Conservation (phyloP, 2,797 vertebrate species). For the Scarus forsteni region DNA sequence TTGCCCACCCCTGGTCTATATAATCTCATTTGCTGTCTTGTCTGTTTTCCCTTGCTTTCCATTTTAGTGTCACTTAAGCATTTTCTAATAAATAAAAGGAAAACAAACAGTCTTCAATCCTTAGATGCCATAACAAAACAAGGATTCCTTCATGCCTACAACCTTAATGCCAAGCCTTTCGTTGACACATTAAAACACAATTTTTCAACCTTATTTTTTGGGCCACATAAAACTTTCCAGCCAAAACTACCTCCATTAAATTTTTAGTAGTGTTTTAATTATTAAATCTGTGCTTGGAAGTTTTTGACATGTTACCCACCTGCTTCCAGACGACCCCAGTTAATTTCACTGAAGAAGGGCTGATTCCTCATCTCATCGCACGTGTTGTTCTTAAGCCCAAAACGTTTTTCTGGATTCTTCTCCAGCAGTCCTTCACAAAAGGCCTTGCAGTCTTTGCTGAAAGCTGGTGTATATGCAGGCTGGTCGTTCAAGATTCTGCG, state of each 20-base stretch:
- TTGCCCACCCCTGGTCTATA: too few species aligned
- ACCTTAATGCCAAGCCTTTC: too few species aligned
- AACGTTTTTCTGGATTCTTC: constrained; percentile 79
- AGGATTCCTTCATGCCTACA: too few species aligned
- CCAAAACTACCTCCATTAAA: background rate
- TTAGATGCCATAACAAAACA: too few species aligned
- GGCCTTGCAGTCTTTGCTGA: constrained; percentile 76
- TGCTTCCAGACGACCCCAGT: constrained; percentile 85
- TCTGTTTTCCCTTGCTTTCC: too few species aligned
- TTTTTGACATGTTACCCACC: constrained; percentile 59
- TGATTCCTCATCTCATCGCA: constrained; percentile 81
- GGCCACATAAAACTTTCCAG: background rate
- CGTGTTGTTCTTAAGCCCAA: constrained; percentile 80
- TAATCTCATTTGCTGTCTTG: too few species aligned
- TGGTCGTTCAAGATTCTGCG: constrained; percentile 79
- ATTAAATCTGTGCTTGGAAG: background rate
- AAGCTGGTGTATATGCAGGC: constrained; percentile 69
- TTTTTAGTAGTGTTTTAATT: background rate
- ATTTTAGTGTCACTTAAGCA: too few species aligned
- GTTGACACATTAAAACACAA: too few species aligned
- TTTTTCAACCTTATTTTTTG: too few species aligned
- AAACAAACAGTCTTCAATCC: too few species aligned
- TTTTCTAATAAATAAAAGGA: too few species aligned
- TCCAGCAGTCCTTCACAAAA: constrained; percentile 83
- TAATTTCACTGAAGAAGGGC: constrained; percentile 80